phyloP scores from a whole-genome alignment of 2,797 vertebrate species.

The Rhabdophis nuchalis region DNA sequence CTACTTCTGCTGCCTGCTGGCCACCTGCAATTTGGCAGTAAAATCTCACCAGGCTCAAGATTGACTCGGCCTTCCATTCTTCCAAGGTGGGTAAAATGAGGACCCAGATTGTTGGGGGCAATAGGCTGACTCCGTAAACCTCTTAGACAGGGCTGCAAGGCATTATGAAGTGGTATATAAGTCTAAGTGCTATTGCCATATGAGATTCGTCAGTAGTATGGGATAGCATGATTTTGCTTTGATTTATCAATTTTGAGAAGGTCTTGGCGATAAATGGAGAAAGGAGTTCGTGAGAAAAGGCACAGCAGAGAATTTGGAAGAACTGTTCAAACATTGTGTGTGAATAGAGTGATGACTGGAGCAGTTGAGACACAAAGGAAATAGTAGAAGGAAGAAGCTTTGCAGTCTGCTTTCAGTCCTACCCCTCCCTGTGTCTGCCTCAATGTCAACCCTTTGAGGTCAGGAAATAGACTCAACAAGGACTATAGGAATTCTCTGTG shows the following conservation, averaged over 20 bases:
- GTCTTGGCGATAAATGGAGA: background rate
- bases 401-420: background rate
- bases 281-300: background rate
- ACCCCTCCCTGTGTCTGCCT: background rate
- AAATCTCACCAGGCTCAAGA: no score
- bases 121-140: no score
- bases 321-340: background rate
- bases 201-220: background rate
- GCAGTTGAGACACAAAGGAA: background rate
- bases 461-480: background rate
- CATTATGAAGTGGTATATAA: no score
- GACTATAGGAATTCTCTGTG: background rate
- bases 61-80: no score
- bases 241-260: background rate
- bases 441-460: background rate
- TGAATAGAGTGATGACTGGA: background rate
- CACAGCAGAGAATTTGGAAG: background rate
- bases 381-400: background rate
- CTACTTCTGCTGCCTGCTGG: no score
- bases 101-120: no score
- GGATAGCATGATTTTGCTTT: background rate
- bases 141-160: no score
- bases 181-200: no score
- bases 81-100: no score
- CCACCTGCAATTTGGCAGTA: no score